Base-by-base conservation (phyloP, 1,140 invertebrate genomes). In the Hypsibius dujardini region DNA sequence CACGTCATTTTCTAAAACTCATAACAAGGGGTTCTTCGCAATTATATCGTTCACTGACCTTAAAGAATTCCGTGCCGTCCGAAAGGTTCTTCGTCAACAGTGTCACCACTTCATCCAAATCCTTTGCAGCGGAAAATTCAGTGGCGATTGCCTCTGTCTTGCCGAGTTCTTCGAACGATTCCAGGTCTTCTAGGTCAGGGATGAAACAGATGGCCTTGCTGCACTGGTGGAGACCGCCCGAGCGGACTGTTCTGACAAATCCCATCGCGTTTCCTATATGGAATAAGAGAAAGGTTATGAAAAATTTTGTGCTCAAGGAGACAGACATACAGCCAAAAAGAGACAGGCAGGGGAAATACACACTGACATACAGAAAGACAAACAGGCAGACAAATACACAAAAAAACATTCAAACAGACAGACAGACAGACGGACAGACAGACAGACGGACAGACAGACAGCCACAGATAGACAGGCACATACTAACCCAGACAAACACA, bases 61-160 rank as follows among this genome's bases (percentile, higher is more conserved):
- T 90, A 77, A 98, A 95, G 80, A 95, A 97, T 79, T 96, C 90
- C 2, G 90, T 94, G 45, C 90, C 89, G 77, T 94, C 90, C 47
- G 89, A 88, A 77, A 95, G 92, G 77, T 92, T 93, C 15, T 87
- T 85, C 42, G 86, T 85, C 46, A 95, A 81, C 79, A 86, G 88
- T 47, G 83, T 82, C 67, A 95, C 84, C 60, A 90, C 87, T 67
- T 85, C 81, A 75, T 92, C 87, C 45, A 95, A 81, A 74, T 85
- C 86, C 74, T 84, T 83, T 1, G 87, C 86, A 1, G 89, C 86
- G 62, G 62, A 15, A 67, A 15, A 7, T 15, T 42, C 45, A 3
- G 3, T 45, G 62, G 62, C 62, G 12, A 15, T 73, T 3, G 75
- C 75, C 72, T 82, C 79, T 71, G 82, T 79, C 72, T 77, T 79